Base-by-base conservation (phyloP, 2,113 vertebrate species). In the Cathartes aura region DNA sequence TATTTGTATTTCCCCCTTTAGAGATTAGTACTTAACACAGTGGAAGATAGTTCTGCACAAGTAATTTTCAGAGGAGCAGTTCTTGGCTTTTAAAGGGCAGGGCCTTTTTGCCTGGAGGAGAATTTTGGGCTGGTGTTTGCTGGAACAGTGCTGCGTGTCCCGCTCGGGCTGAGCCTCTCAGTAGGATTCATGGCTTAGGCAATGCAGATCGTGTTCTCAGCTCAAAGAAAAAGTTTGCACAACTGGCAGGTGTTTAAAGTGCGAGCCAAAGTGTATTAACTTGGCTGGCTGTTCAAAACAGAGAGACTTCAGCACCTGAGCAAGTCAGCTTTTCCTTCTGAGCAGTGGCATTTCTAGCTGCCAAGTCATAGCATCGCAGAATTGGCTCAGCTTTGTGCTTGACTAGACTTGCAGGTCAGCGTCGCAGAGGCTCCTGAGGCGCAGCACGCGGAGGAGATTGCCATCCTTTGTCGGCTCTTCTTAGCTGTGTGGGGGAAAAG, bases 381-480 rank as follows among this genome's bases (percentile, higher is more conserved):
- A 32, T 21, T 43, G 24, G 36, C 68, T 84, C 82, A 22, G 50
- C 64, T 56, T 70, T 38, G 29, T 50, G 72, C 80, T 68, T 66
- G 59, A 62, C 34, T 2, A 1, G 75, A 36, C 48, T 68, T 56
- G 62, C 32, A 34, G 67, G 70, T 36, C 68, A 76, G 90, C 5
- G 1, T 64, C 0, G 0, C 72, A 5, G 26, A 34, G 83, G 52
- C 89, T 79, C 11, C 32, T 0, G 1, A 15, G 55, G 53, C 2
- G 1, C 42, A 83, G 78, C 67, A 21, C 0, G 0, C 70, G 26
- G 23, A 7, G 15, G 15, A 40, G 38, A 4, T 24, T 26, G 15
- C 48, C 6, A 8, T 34, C 52, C 30, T 32, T 87, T 3, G 3
- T 34, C 0, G 0, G 7, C 53, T 48, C 7, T 15, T 64, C 80